phyloP scores from a whole-genome alignment of 2,888 invertebrate species.

The Ceramica pisi region DNA sequence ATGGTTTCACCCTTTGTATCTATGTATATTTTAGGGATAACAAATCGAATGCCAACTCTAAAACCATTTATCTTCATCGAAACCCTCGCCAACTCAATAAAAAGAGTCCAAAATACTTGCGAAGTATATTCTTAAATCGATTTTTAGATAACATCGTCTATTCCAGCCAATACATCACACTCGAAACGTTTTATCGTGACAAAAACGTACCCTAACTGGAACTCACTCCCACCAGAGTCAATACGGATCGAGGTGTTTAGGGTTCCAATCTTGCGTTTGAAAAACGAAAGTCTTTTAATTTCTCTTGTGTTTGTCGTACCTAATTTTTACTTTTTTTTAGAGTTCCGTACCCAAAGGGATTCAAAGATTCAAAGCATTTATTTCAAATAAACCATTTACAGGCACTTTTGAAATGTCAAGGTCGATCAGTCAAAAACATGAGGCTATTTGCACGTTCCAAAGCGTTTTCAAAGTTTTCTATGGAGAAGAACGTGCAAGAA shows the following conservation, averaged over 20 bases:
- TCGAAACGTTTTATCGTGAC: conserved; percentile 31
- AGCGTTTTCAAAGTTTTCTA: no score
- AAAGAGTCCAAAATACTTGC: not conserved
- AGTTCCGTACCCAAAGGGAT: no score
- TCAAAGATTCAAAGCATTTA: no score
- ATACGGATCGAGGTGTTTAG: not conserved
- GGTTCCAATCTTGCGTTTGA: not conserved
- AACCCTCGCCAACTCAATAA: not conserved
- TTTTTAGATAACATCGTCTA: conserved; percentile 4
- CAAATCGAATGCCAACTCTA: not conserved
- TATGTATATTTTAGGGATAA: not conserved
- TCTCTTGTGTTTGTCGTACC: no score
- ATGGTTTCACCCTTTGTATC: not conserved
- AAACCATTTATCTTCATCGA: conserved; percentile 22
- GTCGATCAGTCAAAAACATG: no score
- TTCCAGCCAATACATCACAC: conserved; percentile 20
- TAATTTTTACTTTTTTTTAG: no score
- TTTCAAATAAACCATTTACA: no score
- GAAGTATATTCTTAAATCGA: not conserved
- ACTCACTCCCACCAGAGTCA: not conserved
- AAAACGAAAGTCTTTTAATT: no score
- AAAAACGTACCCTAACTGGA: conserved; percentile 25
- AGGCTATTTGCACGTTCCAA: no score
- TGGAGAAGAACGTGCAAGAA: no score
- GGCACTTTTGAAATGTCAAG: no score